Conservation (phyloP, 2,113 vertebrate species). For the Oreocharis arfaki region DNA sequence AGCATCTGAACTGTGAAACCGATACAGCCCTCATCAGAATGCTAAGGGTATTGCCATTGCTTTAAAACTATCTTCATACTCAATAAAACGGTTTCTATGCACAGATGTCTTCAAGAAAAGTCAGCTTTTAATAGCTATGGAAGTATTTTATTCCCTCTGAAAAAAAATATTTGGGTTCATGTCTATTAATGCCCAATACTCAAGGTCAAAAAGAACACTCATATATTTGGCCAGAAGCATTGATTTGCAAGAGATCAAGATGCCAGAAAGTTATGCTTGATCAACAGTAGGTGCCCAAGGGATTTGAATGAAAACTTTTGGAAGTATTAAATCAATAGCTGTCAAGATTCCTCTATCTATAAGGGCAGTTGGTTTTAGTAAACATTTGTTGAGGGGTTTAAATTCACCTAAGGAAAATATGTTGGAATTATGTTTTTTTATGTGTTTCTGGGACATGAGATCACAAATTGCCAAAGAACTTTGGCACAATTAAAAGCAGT, state of each 20-base stretch:
- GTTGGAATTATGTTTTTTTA: not conserved
- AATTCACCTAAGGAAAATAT: conserved; percentile 35
- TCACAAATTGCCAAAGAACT: conserved; percentile 14
- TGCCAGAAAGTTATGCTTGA: not conserved
- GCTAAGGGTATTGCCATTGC: not conserved
- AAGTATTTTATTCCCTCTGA: not conserved
- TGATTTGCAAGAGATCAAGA: not conserved
- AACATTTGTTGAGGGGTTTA: conserved; percentile 20
- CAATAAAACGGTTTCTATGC: not conserved
- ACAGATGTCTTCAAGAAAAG: not conserved
- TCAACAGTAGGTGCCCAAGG: not conserved
- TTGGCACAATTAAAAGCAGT: not conserved
- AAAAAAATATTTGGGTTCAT: not conserved
- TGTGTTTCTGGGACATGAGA: conserved; percentile 25
- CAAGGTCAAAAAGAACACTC: not conserved
- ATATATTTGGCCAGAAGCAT: not conserved
- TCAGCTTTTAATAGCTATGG: not conserved
- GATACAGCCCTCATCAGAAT: not conserved
- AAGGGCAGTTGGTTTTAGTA: not conserved
- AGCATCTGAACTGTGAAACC: not conserved
- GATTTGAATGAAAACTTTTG: conserved; percentile 10
- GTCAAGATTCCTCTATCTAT: not conserved
- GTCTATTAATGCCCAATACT: not conserved
- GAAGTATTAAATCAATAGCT: conserved; percentile 2
- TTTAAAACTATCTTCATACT: not conserved